A percentile compares a stretch with the other conserved stretches of the same genome.
phyloP scores from a whole-genome alignment of 1,140 invertebrate genomes.

The Ylistrum balloti region DNA sequence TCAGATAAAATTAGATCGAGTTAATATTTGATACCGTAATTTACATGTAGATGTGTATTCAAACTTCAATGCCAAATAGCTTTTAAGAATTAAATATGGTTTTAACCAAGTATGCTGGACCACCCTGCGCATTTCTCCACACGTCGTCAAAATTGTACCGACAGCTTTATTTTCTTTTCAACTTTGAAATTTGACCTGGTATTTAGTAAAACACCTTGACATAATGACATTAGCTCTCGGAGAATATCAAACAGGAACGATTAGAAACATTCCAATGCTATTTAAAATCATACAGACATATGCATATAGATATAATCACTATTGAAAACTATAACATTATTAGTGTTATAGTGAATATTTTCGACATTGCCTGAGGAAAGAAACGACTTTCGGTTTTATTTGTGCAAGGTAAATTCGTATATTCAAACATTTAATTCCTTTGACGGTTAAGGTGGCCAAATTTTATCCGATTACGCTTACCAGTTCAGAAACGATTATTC shows the following conservation, averaged over 20 bases:
- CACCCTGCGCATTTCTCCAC: background rate
- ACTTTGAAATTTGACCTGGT: background rate
- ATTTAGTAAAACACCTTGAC: background rate
- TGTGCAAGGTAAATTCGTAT: constrained; percentile 4
- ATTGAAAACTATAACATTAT: background rate
- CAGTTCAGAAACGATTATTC: constrained; percentile 8
- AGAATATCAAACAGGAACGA: background rate
- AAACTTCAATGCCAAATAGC: too few relatives aligned
- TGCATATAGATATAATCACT: constrained; percentile 15
- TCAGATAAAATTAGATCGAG: background rate
- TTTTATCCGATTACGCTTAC: background rate
- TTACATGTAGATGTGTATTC: background rate
- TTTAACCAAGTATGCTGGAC: background rate
- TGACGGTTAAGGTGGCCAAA: background rate
- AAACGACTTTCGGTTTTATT: background rate
- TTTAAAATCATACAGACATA: constrained; percentile 10
- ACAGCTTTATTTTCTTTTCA: background rate
- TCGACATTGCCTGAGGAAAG: background rate
- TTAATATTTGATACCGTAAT: constrained; percentile 13
- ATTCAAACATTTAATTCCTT: background rate
- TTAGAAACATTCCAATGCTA: background rate
- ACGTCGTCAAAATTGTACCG: background rate
- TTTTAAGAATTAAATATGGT: background rate
- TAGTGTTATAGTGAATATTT: background rate
- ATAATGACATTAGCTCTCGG: background rate